Percentiles rank a stretch among this genome's conserved stretches.
These are phyloP conservation scores for Brenthis ino DNA, from an alignment of 2,888 invertebrate genomes.

Conservation along the genomic window DNA sequence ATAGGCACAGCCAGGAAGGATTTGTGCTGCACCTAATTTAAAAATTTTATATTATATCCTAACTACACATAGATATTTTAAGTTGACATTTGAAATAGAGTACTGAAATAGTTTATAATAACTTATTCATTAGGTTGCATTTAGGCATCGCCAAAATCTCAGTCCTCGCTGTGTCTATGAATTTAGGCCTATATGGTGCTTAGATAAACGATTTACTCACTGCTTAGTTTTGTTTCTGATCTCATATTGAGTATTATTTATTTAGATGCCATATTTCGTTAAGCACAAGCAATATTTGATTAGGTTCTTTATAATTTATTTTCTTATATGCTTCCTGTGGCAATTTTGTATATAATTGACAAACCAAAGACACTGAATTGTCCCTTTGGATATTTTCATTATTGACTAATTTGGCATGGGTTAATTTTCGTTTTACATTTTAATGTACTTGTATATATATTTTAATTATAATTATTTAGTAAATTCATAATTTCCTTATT, in stretches of 20 bases:
- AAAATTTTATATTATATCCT: slow-evolving; percentile 2
- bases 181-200: slow-evolving; percentile 63
- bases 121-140: not conserved
- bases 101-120: slow-evolving; percentile 3
- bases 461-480: slow-evolving; percentile 46
- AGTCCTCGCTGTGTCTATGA: slow-evolving; percentile 17
- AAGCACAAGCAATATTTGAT: slow-evolving; percentile 65
- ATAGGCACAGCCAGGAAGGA: slow-evolving; percentile 58
- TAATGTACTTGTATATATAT: slow-evolving; percentile 46
- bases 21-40: slow-evolving; percentile 1
- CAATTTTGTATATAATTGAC: slow-evolving; percentile 70
- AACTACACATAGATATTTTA: not conserved
- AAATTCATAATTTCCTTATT: slow-evolving; percentile 1
- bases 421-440: slow-evolving; percentile 40
- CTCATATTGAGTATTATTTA: slow-evolving; percentile 81
- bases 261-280: slow-evolving; percentile 79
- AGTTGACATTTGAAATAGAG: slow-evolving; percentile 5
- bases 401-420: slow-evolving; percentile 51
- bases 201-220: slow-evolving; percentile 52
- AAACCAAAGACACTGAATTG: slow-evolving; percentile 70
- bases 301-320: slow-evolving; percentile 63
- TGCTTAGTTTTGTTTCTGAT: slow-evolving; percentile 75
- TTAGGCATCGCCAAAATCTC: too few relatives aligned
- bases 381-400: slow-evolving; percentile 65
- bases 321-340: slow-evolving; percentile 54